phyloP scores from a whole-genome alignment of 1,140 invertebrate species.

The Diachasma alloeum region DNA sequence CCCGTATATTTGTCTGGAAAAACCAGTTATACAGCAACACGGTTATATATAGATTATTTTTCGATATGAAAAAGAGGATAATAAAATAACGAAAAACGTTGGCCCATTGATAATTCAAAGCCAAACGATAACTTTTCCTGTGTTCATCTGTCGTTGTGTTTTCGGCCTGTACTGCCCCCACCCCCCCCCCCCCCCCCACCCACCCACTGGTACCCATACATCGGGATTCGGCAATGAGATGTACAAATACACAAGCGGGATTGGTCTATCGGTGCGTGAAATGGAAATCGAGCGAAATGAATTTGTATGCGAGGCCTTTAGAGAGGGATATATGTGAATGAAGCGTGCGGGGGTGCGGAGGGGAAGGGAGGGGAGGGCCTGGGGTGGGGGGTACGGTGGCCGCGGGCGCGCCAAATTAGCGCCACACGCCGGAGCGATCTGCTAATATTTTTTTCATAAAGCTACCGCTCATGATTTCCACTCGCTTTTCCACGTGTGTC shows the following conservation, averaged over 20 bases:
- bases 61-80: slow-evolving; percentile 23
- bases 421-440: slow-evolving; percentile 32
- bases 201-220: background rate
- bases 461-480: slow-evolving; percentile 18
- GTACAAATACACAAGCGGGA: background rate
- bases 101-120: slow-evolving; percentile 54
- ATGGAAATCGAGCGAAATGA: slow-evolving; percentile 59
- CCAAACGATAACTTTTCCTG: slow-evolving; percentile 50
- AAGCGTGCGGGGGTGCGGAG: background rate
- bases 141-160: slow-evolving; percentile 43
- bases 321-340: slow-evolving; percentile 30
- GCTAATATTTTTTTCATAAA: slow-evolving; percentile 41
- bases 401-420: slow-evolving; percentile 46
- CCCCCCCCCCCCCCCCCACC: too few relatives aligned
- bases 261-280: slow-evolving; percentile 50
- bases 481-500: slow-evolving; percentile 6
- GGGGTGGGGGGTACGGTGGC: slow-evolving; percentile 11
- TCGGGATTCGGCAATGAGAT: background rate
- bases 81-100: slow-evolving; percentile 36
- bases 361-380: slow-evolving; percentile 8
- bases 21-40: slow-evolving; percentile 9
- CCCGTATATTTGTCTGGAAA: slow-evolving; percentile 13
- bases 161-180: background rate
- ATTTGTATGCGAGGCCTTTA: slow-evolving; percentile 32
- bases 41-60: background rate